phyloP scores from a whole-genome alignment of 2,888 invertebrate genomes.

The Nineta flava region DNA sequence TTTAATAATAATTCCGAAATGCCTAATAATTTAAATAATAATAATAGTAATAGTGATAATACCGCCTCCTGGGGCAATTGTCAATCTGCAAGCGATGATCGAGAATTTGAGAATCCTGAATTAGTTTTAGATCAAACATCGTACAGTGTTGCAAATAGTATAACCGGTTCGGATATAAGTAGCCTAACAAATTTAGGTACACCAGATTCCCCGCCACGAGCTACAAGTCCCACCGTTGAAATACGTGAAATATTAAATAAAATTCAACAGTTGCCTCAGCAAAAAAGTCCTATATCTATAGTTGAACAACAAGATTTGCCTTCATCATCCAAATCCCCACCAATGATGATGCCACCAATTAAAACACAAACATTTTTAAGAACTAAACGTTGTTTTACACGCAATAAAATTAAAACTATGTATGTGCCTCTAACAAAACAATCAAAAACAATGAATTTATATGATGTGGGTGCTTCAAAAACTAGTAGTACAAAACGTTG shows the following conservation, averaged over 20 bases:
- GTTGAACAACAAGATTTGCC: constrained; percentile 5
- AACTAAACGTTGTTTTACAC: constrained; percentile 30
- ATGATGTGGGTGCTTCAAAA: constrained; percentile 9
- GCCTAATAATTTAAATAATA: background rate
- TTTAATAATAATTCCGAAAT: no score
- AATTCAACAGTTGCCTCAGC: constrained; percentile 49
- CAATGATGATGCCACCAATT: background rate
- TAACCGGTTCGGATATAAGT: constrained; percentile 46
- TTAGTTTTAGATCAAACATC: no score
- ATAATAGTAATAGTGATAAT: background rate
- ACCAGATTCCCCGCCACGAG: constrained; percentile 60
- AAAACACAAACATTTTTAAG: background rate
- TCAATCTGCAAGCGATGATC: constrained; percentile 9
- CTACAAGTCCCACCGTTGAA: constrained; percentile 67
- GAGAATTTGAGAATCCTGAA: constrained; percentile 15
- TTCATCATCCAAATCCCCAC: background rate
- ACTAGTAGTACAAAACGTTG: constrained; percentile 29
- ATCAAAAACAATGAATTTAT: constrained; percentile 14
- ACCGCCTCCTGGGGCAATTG: background rate
- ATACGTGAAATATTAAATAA: constrained; percentile 56
- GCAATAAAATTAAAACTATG: constrained; percentile 46
- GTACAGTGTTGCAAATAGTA: constrained; percentile 24
- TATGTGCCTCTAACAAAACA: constrained; percentile 45
- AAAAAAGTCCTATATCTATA: constrained; percentile 18
- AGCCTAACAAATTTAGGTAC: constrained; percentile 50